Percentiles rank a stretch among this genome's conserved stretches.
phyloP scores from a whole-genome alignment of 2,113 vertebrate genomes.

The Hyla sarda region DNA sequence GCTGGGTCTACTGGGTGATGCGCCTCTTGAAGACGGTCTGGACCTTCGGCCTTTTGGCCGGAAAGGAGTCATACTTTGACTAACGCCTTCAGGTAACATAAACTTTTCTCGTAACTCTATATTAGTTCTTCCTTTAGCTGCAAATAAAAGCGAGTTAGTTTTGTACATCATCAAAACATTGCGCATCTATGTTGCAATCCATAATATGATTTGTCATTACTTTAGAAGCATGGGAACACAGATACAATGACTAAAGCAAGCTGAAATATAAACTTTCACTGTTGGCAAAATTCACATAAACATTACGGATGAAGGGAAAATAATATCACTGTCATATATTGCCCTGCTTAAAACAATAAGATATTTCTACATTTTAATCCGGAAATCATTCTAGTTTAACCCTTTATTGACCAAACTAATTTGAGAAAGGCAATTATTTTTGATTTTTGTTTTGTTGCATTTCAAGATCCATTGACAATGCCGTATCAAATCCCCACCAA shows the following conservation, averaged over 20 bases:
- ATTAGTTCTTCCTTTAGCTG: conserved; percentile 97
- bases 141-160: conserved; percentile 45
- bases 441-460: too few relatives aligned
- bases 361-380: background rate
- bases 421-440: too few relatives aligned
- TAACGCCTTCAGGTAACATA: conserved; percentile 92
- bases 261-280: background rate
- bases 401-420: too few relatives aligned
- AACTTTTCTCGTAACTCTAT: conserved; percentile 97
- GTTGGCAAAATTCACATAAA: background rate
- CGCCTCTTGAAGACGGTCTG: conserved; percentile 89
- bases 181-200: background rate
- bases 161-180: background rate
- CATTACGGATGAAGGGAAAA: background rate
- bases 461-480: too few relatives aligned
- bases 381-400: background rate
- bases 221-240: background rate
- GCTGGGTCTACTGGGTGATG: conserved; percentile 92
- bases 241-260: background rate
- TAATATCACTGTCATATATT: background rate
- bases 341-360: background rate
- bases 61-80: conserved; percentile 94
- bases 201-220: background rate
- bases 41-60: conserved; percentile 91
- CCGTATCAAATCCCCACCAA: too few relatives aligned